Evolutionary conservation across 2,797 vertebrate genomes (phyloP).

Genomic region (Cuniculus paca): DNA sequence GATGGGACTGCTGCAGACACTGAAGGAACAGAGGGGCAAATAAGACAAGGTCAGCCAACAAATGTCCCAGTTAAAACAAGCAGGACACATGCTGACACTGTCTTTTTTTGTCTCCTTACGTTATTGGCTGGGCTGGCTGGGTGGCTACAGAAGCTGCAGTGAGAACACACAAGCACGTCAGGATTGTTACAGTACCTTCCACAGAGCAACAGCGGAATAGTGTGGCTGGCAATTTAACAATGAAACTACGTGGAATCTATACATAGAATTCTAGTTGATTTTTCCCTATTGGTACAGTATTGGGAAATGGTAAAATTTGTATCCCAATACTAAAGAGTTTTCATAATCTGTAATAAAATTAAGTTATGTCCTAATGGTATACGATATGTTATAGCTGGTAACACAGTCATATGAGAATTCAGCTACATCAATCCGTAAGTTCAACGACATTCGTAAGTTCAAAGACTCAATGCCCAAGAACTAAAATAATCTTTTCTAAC

Average conservation of each 20-base stretch:
- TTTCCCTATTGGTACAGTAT: background rate
- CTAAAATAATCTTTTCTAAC: constrained; percentile 27
- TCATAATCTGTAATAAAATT: constrained; percentile 27
- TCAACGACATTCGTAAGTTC: background rate
- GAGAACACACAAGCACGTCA: background rate
- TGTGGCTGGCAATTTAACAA: background rate
- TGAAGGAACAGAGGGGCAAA: background rate
- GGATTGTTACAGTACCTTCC: background rate
- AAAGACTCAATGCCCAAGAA: constrained; percentile 31
- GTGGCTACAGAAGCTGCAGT: background rate
- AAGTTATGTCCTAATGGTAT: background rate
- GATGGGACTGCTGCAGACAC: background rate
- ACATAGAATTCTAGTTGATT: background rate
- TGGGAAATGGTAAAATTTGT: constrained; percentile 11
- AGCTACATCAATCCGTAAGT: background rate
- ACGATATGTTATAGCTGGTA: constrained; percentile 25
- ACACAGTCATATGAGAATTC: background rate
- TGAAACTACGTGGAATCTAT: background rate
- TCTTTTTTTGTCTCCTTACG: background rate
- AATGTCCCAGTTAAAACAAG: background rate
- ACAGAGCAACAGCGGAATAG: background rate
- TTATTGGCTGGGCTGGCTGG: background rate
- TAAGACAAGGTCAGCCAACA: background rate
- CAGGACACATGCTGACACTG: background rate
- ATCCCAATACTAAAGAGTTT: background rate